phyloP scores from a whole-genome alignment of 2,113 vertebrate species.

The Lepisosteus osseus region DNA sequence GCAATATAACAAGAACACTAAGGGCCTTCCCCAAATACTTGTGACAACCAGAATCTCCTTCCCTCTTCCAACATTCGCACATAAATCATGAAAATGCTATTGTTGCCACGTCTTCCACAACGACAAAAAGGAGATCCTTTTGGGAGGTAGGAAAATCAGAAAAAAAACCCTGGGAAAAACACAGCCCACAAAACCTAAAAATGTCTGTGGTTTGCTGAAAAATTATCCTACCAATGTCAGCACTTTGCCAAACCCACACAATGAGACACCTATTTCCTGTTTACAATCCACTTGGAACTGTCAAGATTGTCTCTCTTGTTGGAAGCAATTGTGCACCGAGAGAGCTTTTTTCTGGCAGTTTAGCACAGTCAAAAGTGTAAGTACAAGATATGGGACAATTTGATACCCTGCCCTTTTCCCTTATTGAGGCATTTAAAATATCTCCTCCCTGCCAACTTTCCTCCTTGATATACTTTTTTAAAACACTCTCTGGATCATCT shows the following conservation, averaged over 20 bases:
- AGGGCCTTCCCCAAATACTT: no score
- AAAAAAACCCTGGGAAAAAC: neutral
- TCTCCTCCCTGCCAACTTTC: neutral
- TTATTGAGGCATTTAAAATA: neutral
- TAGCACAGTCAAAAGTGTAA: neutral
- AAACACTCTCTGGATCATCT: no score
- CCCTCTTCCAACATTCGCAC: no score
- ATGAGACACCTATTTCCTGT: conserved; percentile 13
- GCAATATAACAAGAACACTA: no score
- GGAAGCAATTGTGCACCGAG: neutral
- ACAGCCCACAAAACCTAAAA: neutral
- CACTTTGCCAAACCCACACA: conserved; percentile 4
- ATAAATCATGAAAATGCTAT: no score
- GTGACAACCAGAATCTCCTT: no score
- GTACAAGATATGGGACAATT: neutral
- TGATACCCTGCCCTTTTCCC: neutral
- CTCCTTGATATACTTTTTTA: no score
- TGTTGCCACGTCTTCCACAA: no score
- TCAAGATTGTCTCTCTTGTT: neutral
- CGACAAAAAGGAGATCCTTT: neutral
- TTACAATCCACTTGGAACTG: neutral
- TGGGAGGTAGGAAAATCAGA: neutral
- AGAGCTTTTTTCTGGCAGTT: conserved; percentile 8
- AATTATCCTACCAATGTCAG: neutral
- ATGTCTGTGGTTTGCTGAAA: conserved; percentile 1